These are phyloP conservation scores for Elysia crispata DNA, from an alignment of 2,888 invertebrate genomes.

Conservation along the genomic window DNA sequence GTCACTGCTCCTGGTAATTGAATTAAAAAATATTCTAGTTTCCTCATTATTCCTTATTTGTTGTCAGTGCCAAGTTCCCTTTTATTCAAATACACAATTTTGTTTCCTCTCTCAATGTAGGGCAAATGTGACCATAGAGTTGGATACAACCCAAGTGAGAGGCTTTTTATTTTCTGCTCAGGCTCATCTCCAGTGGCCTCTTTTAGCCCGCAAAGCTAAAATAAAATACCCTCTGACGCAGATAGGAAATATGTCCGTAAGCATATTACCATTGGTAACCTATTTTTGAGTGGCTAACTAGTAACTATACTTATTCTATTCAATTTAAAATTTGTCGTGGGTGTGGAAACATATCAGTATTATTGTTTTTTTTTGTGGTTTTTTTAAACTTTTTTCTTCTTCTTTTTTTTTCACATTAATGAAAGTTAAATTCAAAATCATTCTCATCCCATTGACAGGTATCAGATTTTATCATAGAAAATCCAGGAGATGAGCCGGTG, in stretches of 20 bases:
- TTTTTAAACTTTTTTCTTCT: background rate
- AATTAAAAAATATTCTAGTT: too few species aligned
- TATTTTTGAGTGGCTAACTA: too few species aligned
- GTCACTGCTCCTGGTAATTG: too few species aligned
- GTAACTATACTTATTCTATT: too few species aligned
- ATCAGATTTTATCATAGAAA: constrained; percentile 84
- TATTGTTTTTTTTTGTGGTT: background rate
- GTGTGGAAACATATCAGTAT: background rate
- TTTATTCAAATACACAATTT: background rate
- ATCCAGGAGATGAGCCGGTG: constrained; percentile 85
- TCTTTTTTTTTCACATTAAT: background rate
- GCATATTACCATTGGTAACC: constrained; percentile 54
- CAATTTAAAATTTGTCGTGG: background rate
- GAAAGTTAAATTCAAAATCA: background rate
- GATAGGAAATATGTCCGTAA: constrained; percentile 83
- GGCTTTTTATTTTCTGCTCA: constrained; percentile 84
- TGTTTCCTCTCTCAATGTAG: constrained; percentile 71
- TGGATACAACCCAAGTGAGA: constrained; percentile 86
- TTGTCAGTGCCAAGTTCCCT: background rate
- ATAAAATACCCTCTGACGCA: constrained; percentile 86
- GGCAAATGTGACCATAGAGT: constrained; percentile 85
- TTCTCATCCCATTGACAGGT: constrained; percentile 73
- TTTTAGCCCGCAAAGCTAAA: constrained; percentile 77
- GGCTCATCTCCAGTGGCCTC: constrained; percentile 85
- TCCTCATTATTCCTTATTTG: too few species aligned